Evolutionary conservation across 2,797 vertebrate species (phyloP), one percentile per base, ranked within the genome.

Genomic region (Prionace glauca): DNA sequence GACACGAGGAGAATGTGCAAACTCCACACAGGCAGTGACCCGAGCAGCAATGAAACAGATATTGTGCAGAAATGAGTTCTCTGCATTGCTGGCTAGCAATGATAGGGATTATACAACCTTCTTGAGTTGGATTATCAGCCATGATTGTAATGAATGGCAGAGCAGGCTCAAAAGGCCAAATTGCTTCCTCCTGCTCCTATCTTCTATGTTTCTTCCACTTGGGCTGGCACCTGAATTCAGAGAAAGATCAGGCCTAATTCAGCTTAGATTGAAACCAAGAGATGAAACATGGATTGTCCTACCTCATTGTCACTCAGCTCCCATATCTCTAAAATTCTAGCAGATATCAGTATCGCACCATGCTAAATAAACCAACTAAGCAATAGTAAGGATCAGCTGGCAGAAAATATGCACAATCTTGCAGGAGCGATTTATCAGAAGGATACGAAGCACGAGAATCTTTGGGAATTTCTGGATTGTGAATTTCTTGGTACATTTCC

Each of bases 371-470:
- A n/a, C 56, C 8, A 8, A 36, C 32, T 12, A 92, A 92, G 69
- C 8, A 41, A 22, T 84, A 8, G 9, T 84, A 22, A 41, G 65
- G 36, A 69, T 8, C 41, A 2, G 24, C 20, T 65, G 22, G 22
- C 20, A 9, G 65, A 20, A 41, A 41, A 67, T 18, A 88, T 2
- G n/a, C 67, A 88, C 9, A 62, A 62, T 22, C 32, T 62, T 36
- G 29, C 8, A 90, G 87, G n/a, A 90, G 32, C 1, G 26, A 88
- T 12, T 60, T 29, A 90, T 77, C 36, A 77, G n/a, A 96, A 99
- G 98, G 99, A 99, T 99, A 99, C 98, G 99, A 95, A 99, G 98
- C 96, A 99, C 99, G 71, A 99, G 98, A 96, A 99, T 98, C 97
- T 98, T 99, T 95, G 99, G 99, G 96, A 99, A 99, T 97, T 98